A percentile compares a stretch with the other conserved stretches of the same genome.
phyloP scores from a whole-genome alignment of 1,140 invertebrate species.

The Hormaphis cornu region DNA sequence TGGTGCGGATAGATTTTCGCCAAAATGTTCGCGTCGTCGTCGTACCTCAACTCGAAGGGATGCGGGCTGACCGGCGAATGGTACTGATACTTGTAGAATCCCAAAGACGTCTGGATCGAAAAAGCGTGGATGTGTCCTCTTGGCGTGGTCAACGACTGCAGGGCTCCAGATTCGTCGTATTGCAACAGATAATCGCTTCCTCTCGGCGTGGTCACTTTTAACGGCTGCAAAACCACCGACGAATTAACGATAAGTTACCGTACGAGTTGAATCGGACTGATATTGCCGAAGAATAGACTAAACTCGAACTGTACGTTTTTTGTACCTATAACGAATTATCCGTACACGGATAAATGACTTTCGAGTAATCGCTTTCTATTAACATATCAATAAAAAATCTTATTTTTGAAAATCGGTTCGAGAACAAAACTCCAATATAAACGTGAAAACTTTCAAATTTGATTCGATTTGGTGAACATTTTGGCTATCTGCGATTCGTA shows the following conservation, averaged over 20 bases:
- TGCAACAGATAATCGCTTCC: constrained; percentile 85
- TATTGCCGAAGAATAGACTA: too few relatives aligned
- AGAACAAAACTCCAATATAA: too few relatives aligned
- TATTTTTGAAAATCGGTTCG: too few relatives aligned
- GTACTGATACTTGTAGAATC: constrained; percentile 87
- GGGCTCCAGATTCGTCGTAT: constrained; percentile 82
- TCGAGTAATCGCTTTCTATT: too few relatives aligned
- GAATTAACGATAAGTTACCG: not conserved
- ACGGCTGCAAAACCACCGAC: constrained; percentile 50
- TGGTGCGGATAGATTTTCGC: constrained; percentile 84
- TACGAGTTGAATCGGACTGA: too few relatives aligned
- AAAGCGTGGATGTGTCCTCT: constrained; percentile 87
- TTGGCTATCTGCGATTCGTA: too few relatives aligned
- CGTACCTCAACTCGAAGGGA: constrained; percentile 82
- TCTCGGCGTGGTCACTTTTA: constrained; percentile 83
- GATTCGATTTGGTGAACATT: too few relatives aligned
- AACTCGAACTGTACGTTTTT: too few relatives aligned
- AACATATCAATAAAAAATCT: too few relatives aligned
- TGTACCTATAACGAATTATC: too few relatives aligned
- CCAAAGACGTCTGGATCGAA: constrained; percentile 78
- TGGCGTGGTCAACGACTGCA: constrained; percentile 83
- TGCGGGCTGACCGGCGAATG: constrained; percentile 80
- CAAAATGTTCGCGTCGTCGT: constrained; percentile 77
- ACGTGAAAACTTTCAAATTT: too few relatives aligned
- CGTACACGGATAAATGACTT: too few relatives aligned